A percentile compares a stretch with the other conserved stretches of the same genome.
Conservation (phyloP, 2,797 vertebrate genomes). For the Macrochelys suwanniensis region DNA sequence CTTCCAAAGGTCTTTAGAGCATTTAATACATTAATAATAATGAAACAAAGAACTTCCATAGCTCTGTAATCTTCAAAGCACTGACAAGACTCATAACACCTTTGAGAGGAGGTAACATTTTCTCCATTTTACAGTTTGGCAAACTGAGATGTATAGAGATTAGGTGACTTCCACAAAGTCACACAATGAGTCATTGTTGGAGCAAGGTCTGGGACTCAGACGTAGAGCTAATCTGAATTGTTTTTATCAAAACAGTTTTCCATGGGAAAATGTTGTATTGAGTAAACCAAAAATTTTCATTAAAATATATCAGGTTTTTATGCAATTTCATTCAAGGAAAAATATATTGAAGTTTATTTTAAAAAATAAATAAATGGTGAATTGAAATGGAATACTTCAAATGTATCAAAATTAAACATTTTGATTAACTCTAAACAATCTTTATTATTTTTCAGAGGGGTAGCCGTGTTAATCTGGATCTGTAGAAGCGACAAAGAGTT, state of each 20-base stretch:
- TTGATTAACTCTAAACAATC: background rate
- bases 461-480: no score
- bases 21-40: background rate
- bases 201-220: background rate
- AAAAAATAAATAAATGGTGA: background rate
- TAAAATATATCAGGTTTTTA: background rate
- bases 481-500: no score
- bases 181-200: background rate
- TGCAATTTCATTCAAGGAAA: background rate
- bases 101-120: background rate
- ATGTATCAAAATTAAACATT: background rate
- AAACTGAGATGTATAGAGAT: background rate
- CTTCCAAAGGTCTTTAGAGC: background rate
- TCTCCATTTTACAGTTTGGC: background rate
- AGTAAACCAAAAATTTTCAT: background rate
- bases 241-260: background rate
- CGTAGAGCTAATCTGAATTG: background rate
- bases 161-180: fast-evolving
- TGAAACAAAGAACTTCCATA: background rate
- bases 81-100: background rate
- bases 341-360: background rate
- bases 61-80: background rate
- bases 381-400: background rate
- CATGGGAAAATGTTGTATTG: background rate
- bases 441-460: no score